Evolutionary conservation across 2,888 invertebrate genomes (phyloP).

Genomic region (Ecdyonurus torrentis): DNA sequence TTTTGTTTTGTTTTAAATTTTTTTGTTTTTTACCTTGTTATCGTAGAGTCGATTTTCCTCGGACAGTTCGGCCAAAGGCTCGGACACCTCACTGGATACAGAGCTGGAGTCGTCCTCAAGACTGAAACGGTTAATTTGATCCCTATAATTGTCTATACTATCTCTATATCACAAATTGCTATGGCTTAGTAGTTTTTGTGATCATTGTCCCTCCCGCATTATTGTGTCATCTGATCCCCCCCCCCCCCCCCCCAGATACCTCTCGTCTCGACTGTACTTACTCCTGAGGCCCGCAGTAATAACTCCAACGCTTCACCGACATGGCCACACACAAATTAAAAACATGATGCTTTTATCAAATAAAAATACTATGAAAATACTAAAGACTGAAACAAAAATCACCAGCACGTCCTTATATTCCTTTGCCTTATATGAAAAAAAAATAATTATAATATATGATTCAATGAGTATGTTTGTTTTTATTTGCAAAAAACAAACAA

Average conservation of each 20-base stretch:
- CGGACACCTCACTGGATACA: slow-evolving; percentile 8
- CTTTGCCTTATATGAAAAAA: no score
- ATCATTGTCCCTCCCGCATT: no score
- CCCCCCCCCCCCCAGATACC: neutral
- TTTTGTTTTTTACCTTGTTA: neutral
- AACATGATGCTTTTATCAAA: neutral
- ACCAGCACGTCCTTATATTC: neutral
- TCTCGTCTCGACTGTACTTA: neutral
- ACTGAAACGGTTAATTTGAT: neutral
- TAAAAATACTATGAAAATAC: no score
- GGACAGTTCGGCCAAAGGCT: neutral
- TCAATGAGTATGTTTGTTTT: neutral
- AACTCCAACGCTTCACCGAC: slow-evolving; percentile 1
- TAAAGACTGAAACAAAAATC: no score
- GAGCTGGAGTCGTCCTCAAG: slow-evolving; percentile 9
- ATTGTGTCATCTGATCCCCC: no score
- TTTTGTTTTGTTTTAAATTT: no score
- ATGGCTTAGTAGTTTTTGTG: no score
- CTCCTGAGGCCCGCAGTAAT: neutral
- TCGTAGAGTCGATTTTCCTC: neutral
- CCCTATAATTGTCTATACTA: neutral
- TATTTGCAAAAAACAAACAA: no score
- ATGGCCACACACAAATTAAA: neutral
- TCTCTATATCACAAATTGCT: neutral
- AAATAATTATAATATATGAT: neutral